These are phyloP conservation scores for Philonicus albiceps DNA, from an alignment of 2,888 invertebrate genomes.

Conservation along the genomic window DNA sequence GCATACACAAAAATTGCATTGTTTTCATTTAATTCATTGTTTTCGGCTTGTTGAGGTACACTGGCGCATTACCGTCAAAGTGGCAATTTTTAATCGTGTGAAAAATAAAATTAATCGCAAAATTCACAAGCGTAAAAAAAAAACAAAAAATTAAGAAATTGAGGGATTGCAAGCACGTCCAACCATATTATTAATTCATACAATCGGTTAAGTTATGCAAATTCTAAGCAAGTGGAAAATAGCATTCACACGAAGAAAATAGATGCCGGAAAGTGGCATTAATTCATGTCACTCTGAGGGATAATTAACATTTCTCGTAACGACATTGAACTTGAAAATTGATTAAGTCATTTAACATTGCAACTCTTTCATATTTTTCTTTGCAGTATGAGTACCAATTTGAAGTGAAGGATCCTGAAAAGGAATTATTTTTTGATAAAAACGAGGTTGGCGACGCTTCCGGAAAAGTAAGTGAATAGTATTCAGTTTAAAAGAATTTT, in stretches of 20 bases:
- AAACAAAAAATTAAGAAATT: background rate
- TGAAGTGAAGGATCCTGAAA: slow-evolving; percentile 76
- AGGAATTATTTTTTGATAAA: slow-evolving; percentile 73
- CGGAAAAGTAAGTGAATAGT: slow-evolving; percentile 65
- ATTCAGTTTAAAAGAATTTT: background rate
- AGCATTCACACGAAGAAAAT: background rate
- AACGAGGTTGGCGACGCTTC: slow-evolving; percentile 72
- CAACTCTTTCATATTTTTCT: slow-evolving; percentile 22
- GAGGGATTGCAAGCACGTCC: background rate
- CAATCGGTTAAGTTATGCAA: slow-evolving; percentile 13
- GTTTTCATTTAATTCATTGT: background rate
- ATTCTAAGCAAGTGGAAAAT: background rate
- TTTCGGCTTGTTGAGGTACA: background rate
- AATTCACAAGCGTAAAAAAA: slow-evolving; percentile 1
- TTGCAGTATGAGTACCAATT: slow-evolving; percentile 77
- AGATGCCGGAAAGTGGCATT: background rate
- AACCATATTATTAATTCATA: slow-evolving; percentile 13
- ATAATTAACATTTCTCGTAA: slow-evolving; percentile 48
- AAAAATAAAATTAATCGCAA: background rate
- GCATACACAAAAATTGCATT: background rate
- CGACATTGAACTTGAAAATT: background rate
- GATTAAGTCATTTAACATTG: background rate
- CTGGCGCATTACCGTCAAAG: background rate
- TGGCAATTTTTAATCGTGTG: background rate
- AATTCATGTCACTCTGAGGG: background rate